phyloP scores from a whole-genome alignment of 1,140 invertebrate species.

The Drosophila insularis region DNA sequence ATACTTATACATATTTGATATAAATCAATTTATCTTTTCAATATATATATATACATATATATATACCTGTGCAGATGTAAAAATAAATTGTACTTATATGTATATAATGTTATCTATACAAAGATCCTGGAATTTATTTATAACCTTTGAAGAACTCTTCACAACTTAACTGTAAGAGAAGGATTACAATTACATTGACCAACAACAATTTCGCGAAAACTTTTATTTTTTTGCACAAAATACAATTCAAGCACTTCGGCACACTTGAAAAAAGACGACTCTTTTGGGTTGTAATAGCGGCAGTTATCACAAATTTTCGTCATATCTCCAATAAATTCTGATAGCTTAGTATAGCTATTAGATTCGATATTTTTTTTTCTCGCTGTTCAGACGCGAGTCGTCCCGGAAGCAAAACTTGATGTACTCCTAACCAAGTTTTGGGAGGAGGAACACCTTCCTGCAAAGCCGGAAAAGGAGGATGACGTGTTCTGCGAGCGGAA shows the following conservation, averaged over 20 bases:
- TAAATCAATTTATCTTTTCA: neutral
- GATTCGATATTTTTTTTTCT: constrained; percentile 93
- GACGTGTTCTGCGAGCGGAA: too few relatives aligned
- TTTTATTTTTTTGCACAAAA: constrained; percentile 96
- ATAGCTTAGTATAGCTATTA: constrained; percentile 92
- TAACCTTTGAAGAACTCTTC: neutral
- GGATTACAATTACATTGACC: constrained; percentile 56
- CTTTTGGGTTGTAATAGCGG: constrained; percentile 97
- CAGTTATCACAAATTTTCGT: constrained; percentile 99
- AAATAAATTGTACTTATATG: neutral
- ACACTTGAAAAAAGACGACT: constrained; percentile 97
- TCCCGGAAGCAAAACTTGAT: too few relatives aligned
- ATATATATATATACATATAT: neutral
- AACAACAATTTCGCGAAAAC: constrained; percentile 88
- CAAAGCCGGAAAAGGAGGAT: too few relatives aligned
- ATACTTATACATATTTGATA: neutral
- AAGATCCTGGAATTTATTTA: neutral
- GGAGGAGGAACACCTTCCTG: too few relatives aligned
- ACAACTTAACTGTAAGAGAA: neutral
- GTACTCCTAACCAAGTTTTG: too few relatives aligned
- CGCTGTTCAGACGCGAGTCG: too few relatives aligned
- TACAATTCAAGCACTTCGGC: constrained; percentile 97
- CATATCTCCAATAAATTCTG: constrained; percentile 98
- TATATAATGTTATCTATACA: neutral
- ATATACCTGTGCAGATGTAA: neutral